Conservation (phyloP, 2,797 vertebrate genomes). For the Chelon labrosus region DNA sequence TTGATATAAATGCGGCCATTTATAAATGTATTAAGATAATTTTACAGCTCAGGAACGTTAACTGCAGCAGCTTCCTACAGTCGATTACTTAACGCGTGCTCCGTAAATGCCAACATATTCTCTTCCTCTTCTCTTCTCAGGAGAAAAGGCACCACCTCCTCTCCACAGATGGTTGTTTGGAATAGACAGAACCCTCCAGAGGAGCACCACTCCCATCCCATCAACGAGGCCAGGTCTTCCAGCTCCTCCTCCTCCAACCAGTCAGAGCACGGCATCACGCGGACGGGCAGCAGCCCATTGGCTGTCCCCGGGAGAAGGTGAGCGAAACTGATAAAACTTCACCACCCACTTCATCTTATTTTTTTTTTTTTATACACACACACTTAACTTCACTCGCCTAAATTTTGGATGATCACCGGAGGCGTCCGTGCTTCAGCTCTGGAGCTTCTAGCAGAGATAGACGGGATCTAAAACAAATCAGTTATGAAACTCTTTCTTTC, state of each 20-base stretch:
- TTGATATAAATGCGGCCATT: too few species aligned
- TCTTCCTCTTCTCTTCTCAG: conserved; percentile 72
- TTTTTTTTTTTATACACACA: conserved; percentile 3
- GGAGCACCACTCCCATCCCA: conserved; percentile 84
- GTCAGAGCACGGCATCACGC: conserved; percentile 88
- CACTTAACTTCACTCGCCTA: conserved; percentile 5
- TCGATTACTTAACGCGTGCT: background rate
- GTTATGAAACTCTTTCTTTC: background rate
- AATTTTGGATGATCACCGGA: conserved; percentile 35
- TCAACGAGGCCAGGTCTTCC: conserved; percentile 89
- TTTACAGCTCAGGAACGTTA: too few species aligned
- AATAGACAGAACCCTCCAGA: conserved; percentile 86
- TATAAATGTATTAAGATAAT: too few species aligned
- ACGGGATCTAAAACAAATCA: background rate
- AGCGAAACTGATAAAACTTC: background rate
- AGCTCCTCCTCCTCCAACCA: conserved; percentile 97
- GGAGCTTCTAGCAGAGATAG: background rate
- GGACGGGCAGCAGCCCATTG: conserved; percentile 94
- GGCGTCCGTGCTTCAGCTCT: background rate
- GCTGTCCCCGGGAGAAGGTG: conserved; percentile 89
- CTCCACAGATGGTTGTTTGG: conserved; percentile 91
- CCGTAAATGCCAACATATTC: background rate
- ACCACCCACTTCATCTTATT: background rate
- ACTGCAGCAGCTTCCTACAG: too few species aligned
- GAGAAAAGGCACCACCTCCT: conserved; percentile 90